Evolutionary conservation across 2,888 invertebrate species (phyloP), one percentile per base, ranked within the genome.

Genomic region (Gastrophysa polygoni): DNA sequence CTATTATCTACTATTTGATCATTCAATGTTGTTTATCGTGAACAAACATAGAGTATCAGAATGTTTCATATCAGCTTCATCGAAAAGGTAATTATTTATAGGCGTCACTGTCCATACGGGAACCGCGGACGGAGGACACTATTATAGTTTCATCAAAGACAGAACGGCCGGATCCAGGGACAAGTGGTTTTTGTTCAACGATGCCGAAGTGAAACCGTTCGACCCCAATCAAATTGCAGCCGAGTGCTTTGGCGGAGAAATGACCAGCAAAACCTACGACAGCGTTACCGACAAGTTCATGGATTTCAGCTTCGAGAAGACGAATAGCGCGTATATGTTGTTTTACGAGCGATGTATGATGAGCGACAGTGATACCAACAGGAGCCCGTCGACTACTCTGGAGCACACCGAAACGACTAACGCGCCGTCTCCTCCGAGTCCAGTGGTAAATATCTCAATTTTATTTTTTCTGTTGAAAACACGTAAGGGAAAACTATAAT

Each of bases 231-330:
- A 95, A 82, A 91, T 97, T 61, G 96, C 96, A 0, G 90, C 94
- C 0, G 97, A 97, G 82, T 97, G 97, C 82, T 97, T 97, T 81
- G 97, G 97, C 2, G 97, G 97, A 4, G 97, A 97, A 85, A 96
- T 96, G 94, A 96, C 95, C 57, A 96, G 96, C 77, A 96, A 96
- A 85, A 96, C 96, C 0, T 97, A 96, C 78, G 97, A 97, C 80
- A 94, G 96, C 0, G 95, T 96, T 20, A 95, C 95, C 7, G 97
- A 97, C 75, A 96, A 96, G 80, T 97, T 96, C 80, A 92, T 97
- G 91, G 97, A 97, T 80, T 95, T 97, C 78, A 96, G 96, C 74
- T 96, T 96, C 79, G 97, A 97, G 82, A 97, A 97, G 85, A 96
- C 96, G 1, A 96, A 97, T 82, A 96, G 95, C 77, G 97, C 97